Evolutionary conservation across 2,113 vertebrate species (phyloP).

Genomic region (Ammodytes marinus): DNA sequence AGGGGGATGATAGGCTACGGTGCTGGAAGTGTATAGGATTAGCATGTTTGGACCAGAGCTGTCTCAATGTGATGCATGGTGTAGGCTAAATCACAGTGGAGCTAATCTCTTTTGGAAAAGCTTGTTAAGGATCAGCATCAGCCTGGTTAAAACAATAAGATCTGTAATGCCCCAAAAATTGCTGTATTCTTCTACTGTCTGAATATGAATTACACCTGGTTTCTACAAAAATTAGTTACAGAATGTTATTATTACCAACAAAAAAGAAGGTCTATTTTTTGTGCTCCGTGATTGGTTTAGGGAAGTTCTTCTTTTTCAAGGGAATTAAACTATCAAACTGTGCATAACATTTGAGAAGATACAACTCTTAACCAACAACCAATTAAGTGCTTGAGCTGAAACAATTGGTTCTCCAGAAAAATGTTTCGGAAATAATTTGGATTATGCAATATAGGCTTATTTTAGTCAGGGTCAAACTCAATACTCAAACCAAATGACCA

Average conservation of each 20-base stretch:
- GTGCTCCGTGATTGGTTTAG: background rate
- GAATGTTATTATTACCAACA: too few species aligned
- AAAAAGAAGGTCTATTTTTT: background rate
- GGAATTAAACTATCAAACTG: background rate
- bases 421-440: background rate
- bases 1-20: background rate
- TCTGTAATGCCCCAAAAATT: slow-evolving; percentile 37
- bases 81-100: background rate
- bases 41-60: background rate
- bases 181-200: background rate
- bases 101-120: slow-evolving; percentile 5
- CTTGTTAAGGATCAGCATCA: slow-evolving; percentile 18
- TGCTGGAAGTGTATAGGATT: background rate
- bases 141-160: slow-evolving; percentile 14
- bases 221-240: too few species aligned
- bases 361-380: background rate
- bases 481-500: too few species aligned
- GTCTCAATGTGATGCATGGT: slow-evolving; percentile 14
- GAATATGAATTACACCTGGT: too few species aligned
- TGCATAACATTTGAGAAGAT: background rate
- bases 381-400: background rate
- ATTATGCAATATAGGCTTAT: background rate
- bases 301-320: background rate
- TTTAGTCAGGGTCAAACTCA: too few species aligned
- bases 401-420: too few species aligned